Percentiles rank a stretch among this genome's conserved stretches.
phyloP scores from a whole-genome alignment of 2,888 invertebrate genomes.

The Petrolisthes cinctipes region DNA sequence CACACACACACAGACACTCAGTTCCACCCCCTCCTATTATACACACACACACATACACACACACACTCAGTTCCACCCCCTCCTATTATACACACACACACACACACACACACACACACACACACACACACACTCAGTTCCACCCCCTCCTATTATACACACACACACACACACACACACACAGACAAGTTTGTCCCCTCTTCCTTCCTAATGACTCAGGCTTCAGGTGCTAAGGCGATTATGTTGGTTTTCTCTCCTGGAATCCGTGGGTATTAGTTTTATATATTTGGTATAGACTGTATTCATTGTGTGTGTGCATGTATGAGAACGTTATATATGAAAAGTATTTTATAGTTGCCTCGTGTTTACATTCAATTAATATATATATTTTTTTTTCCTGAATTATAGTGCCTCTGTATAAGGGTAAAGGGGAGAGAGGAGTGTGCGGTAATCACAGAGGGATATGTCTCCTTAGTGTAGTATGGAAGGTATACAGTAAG shows the following conservation, averaged over 20 bases:
- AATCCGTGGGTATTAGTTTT: no score
- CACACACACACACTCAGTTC: background rate
- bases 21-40: background rate
- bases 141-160: background rate
- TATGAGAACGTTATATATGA: background rate
- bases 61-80: background rate
- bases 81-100: background rate
- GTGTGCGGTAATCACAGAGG: no score
- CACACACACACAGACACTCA: background rate
- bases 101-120: constrained; percentile 1
- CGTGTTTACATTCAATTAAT: no score
- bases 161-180: background rate
- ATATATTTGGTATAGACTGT: background rate
- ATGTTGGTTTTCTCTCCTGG: no score
- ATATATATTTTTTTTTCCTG: no score
- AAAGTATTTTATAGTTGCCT: no score
- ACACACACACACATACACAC: background rate
- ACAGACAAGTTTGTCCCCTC: background rate
- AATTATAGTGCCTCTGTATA: no score
- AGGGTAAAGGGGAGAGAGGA: no score
- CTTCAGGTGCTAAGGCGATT: no score
- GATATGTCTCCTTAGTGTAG: no score
- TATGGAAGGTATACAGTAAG: no score
- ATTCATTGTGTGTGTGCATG: background rate
- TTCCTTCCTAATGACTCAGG: no score